Conservation (phyloP, 2,113 vertebrate species). For the Toxostoma redivivum region DNA sequence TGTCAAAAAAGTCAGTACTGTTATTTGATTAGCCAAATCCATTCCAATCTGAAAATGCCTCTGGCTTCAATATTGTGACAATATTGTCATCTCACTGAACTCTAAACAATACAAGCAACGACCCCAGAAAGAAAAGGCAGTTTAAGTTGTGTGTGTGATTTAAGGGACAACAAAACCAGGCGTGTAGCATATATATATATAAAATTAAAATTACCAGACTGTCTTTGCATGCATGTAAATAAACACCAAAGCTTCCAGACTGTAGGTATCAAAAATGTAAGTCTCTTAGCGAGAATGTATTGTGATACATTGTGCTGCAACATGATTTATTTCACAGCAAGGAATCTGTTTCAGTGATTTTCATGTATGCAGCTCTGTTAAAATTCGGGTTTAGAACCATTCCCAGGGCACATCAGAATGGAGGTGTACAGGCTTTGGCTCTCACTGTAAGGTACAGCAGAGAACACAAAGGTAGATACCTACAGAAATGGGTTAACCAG, state of each 20-base stretch:
- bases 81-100: neutral
- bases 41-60: conserved; percentile 23
- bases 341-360: neutral
- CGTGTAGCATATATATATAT: neutral
- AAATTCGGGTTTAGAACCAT: neutral
- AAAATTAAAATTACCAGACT: neutral
- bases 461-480: neutral
- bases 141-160: neutral
- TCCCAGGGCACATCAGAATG: neutral
- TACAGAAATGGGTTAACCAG: neutral
- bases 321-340: neutral
- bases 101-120: neutral
- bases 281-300: neutral
- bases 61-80: conserved; percentile 42
- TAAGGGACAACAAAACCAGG: neutral
- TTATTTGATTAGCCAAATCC: conserved; percentile 33
- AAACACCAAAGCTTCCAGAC: neutral
- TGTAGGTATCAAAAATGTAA: neutral
- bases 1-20: conserved; percentile 10
- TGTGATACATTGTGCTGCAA: neutral
- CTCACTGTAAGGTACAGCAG: neutral
- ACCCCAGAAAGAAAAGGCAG: neutral
- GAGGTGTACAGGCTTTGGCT: neutral
- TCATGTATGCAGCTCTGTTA: neutral
- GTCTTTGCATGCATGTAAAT: neutral